These are phyloP conservation scores for Phalacrocorax aristotelis DNA, from an alignment of 2,113 vertebrate genomes.

Conservation along the genomic window DNA sequence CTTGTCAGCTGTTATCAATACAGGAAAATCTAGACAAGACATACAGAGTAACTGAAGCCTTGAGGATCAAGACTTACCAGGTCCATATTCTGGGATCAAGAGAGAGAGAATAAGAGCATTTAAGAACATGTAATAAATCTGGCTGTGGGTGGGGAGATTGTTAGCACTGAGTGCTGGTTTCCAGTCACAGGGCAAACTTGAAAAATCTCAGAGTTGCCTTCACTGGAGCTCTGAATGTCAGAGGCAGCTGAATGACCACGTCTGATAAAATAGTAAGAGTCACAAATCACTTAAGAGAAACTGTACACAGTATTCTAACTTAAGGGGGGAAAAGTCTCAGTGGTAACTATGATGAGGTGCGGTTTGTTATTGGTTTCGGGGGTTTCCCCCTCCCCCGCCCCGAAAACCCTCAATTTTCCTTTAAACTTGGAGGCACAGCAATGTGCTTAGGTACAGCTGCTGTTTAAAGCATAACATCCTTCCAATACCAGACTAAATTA, in stretches of 20 bases:
- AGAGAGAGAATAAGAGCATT: not conserved
- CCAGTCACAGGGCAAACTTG: not conserved
- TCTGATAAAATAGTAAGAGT: not conserved
- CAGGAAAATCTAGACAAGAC: not conserved
- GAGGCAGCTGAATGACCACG: not conserved
- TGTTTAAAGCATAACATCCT: not conserved
- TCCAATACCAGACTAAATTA: not conserved
- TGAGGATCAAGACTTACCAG: not conserved
- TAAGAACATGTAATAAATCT: not conserved
- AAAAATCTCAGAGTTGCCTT: not conserved
- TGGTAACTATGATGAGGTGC: not conserved
- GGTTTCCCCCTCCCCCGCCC: fast-evolving
- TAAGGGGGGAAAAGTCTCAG: fast-evolving
- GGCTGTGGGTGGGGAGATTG: not conserved
- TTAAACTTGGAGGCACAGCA: not conserved
- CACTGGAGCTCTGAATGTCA: not conserved
- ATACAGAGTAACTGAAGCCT: not conserved
- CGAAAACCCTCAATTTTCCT: not conserved
- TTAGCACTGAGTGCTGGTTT: not conserved
- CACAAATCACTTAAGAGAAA: not conserved
- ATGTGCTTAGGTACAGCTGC: not conserved
- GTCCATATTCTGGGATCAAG: not conserved
- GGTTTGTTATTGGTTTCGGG: not conserved
- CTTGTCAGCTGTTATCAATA: not conserved
- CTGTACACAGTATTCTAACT: not conserved